Conservation (phyloP, 2,888 invertebrate genomes). For the Rhimphoctona megacephalus region DNA sequence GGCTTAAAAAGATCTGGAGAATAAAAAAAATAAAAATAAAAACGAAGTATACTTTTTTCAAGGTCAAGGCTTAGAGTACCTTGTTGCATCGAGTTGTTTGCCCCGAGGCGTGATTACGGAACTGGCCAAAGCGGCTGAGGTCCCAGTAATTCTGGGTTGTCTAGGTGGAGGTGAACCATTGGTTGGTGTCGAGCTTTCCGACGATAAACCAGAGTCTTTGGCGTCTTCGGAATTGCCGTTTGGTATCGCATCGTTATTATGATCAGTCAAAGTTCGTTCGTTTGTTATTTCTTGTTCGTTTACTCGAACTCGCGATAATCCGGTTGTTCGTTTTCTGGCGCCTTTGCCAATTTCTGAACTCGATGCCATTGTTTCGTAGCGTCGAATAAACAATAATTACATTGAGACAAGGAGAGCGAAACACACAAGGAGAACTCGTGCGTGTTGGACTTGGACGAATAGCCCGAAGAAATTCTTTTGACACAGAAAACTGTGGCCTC, state of each 20-base stretch:
- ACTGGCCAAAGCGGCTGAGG: slow-evolving; percentile 71
- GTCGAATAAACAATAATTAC: neutral
- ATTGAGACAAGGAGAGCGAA: neutral
- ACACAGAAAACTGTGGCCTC: slow-evolving; percentile 55
- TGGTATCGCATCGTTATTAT: slow-evolving; percentile 58
- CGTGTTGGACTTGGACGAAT: neutral
- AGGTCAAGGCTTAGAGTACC: slow-evolving; percentile 72
- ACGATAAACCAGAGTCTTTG: slow-evolving; percentile 82
- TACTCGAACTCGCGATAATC: slow-evolving; percentile 65
- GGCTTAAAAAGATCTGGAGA: neutral
- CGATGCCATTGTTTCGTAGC: slow-evolving; percentile 67
- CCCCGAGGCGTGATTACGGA: slow-evolving; percentile 76
- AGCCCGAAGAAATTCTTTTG: slow-evolving; percentile 32
- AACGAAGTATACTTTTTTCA: neutral
- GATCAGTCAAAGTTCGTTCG: slow-evolving; percentile 39
- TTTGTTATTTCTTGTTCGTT: slow-evolving; percentile 60
- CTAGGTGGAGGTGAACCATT: slow-evolving; percentile 81
- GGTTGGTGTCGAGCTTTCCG: slow-evolving; percentile 82
- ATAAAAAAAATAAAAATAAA: neutral
- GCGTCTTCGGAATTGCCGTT: slow-evolving; percentile 76
- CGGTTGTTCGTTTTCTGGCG: slow-evolving; percentile 75
- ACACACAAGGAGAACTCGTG: neutral
- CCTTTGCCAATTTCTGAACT: slow-evolving; percentile 74
- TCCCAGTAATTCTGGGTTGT: slow-evolving; percentile 72
- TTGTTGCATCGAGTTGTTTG: slow-evolving; percentile 73